These are phyloP conservation scores for Heteropelma amictum DNA, from an alignment of 2,888 invertebrate species.

Conservation along the genomic window DNA sequence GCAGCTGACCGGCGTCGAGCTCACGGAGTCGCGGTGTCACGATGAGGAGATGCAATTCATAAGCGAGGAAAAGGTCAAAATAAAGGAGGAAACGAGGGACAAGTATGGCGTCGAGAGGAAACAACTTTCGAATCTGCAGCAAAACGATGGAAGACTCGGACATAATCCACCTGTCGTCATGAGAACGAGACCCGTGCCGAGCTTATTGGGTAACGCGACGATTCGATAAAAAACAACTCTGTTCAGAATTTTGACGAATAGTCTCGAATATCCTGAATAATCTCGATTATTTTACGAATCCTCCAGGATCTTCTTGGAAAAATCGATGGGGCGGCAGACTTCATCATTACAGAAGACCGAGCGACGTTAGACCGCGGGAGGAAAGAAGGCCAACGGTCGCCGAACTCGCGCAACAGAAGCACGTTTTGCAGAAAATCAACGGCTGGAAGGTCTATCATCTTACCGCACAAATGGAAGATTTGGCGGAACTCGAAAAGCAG, in stretches of 20 bases:
- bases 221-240: not conserved
- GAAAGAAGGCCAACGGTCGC: slow-evolving; percentile 91
- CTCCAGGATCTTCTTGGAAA: slow-evolving; percentile 71
- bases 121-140: slow-evolving; percentile 60
- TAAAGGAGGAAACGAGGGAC: slow-evolving; percentile 77
- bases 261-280: too few species aligned
- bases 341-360: slow-evolving; percentile 75
- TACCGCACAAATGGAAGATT: slow-evolving; percentile 94
- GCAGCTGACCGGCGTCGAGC: slow-evolving; percentile 80
- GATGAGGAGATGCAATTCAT: slow-evolving; percentile 82
- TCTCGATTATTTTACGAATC: too few species aligned
- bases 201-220: slow-evolving; percentile 74
- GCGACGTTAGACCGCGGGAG: slow-evolving; percentile 93
- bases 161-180: slow-evolving; percentile 64
- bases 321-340: slow-evolving; percentile 70
- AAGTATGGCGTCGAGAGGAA: slow-evolving; percentile 70
- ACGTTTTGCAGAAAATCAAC: slow-evolving; percentile 91
- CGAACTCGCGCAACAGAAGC: slow-evolving; percentile 93
- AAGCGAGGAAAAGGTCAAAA: slow-evolving; percentile 79
- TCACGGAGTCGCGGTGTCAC: slow-evolving; percentile 72
- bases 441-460: slow-evolving; percentile 98
- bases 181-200: slow-evolving; percentile 69
- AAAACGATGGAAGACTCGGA: slow-evolving; percentile 64
- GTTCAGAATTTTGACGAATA: not conserved
- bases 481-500: slow-evolving; percentile 80